phyloP scores from a whole-genome alignment of 2,113 vertebrate genomes.

The Cercopithecus mona region DNA sequence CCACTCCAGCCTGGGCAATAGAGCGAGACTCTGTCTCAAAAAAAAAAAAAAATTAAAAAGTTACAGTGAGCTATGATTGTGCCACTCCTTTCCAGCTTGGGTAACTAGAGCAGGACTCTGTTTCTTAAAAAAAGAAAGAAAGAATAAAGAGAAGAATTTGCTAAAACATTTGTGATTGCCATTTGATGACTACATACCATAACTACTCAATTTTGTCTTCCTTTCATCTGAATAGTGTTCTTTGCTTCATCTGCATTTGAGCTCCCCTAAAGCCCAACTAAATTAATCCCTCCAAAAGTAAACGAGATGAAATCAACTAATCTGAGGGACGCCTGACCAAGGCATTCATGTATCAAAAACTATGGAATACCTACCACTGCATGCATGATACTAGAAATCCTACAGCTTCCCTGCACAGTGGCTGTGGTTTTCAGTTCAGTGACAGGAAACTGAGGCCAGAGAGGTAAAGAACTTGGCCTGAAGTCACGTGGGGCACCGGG shows the following conservation, averaged over 20 bases:
- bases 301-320: neutral
- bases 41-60: no score
- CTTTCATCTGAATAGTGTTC: neutral
- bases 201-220: neutral
- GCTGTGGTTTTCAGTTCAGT: neutral
- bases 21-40: no score
- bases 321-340: neutral
- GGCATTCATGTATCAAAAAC: neutral
- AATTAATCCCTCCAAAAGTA: neutral
- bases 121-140: no score
- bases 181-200: neutral
- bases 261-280: neutral
- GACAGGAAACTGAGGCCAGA: neutral
- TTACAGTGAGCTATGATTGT: no score
- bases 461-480: neutral
- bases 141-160: no score
- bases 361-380: neutral
- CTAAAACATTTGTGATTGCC: neutral
- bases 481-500: neutral
- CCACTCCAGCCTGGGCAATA: no score
- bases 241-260: neutral
- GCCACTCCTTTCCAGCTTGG: no score
- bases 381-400: neutral
- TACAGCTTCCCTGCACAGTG: neutral
- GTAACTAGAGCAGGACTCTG: no score